Conservation (phyloP, 2,797 vertebrate genomes). For the Calcarius lapponicus region DNA sequence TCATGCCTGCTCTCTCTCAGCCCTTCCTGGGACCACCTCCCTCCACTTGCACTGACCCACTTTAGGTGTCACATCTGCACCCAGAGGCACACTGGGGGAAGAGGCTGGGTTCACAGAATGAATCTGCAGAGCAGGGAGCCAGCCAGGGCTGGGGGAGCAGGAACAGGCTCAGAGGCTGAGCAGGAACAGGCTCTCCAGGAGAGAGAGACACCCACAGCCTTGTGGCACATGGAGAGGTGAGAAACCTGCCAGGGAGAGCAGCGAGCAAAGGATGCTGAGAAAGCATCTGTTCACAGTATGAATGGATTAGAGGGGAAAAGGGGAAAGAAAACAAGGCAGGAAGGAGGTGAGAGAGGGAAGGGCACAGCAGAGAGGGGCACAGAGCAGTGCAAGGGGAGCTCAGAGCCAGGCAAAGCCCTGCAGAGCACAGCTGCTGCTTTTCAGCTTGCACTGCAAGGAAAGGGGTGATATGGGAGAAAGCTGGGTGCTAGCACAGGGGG, state of each 20-base stretch:
- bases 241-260: background rate
- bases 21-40: background rate
- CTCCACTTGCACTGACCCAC: background rate
- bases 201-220: background rate
- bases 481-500: background rate
- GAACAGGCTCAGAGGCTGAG: background rate
- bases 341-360: background rate
- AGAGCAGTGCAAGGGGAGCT: background rate
- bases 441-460: background rate
- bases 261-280: background rate
- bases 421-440: background rate
- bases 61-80: background rate
- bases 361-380: background rate
- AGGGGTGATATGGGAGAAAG: background rate
- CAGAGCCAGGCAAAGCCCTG: background rate
- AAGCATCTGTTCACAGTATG: accelerated
- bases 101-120: background rate
- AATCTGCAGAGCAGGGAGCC: background rate
- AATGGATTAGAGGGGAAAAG: background rate
- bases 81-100: background rate
- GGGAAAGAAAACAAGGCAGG: background rate
- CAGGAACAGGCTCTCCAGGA: background rate
- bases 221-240: accelerated
- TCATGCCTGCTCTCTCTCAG: background rate
- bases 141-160: background rate